A percentile compares a stretch with the other conserved stretches of the same genome.
Conservation (phyloP, 2,888 invertebrate genomes). For the Yponomeuta cagnagella region DNA sequence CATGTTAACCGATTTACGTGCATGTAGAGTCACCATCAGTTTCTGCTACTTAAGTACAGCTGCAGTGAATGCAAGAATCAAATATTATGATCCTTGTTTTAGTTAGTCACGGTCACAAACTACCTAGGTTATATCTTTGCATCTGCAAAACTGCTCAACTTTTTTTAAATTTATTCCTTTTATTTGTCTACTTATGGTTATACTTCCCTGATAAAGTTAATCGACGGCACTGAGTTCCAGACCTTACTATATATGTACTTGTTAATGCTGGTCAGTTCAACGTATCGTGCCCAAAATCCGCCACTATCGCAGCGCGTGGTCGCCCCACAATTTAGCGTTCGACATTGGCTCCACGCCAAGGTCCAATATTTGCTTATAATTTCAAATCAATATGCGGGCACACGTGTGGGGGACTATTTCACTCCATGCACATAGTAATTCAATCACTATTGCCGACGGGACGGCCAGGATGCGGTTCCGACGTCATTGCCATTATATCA, state of each 20-base stretch:
- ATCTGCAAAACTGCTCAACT: too few species aligned
- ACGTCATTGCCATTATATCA: neutral
- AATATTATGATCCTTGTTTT: too few species aligned
- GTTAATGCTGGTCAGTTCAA: neutral
- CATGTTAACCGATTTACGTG: constrained; percentile 36
- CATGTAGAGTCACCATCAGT: constrained; percentile 35
- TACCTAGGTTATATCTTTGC: too few species aligned
- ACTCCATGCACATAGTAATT: constrained; percentile 39
- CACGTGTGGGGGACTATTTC: constrained; percentile 50
- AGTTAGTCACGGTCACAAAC: too few species aligned
- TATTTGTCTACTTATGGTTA: too few species aligned
- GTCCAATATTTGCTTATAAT: constrained; percentile 68
- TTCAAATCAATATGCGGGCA: constrained; percentile 69
- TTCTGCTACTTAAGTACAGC: neutral
- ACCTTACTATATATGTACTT: too few species aligned
- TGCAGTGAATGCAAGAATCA: too few species aligned
- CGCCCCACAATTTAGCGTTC: constrained; percentile 41
- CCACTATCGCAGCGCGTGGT: constrained; percentile 28
- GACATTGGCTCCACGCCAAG: constrained; percentile 55
- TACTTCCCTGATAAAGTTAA: too few species aligned
- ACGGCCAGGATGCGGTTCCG: neutral
- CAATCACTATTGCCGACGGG: constrained; percentile 22
- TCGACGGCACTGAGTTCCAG: too few species aligned
- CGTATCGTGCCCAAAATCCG: neutral
- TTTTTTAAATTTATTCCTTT: too few species aligned